phyloP scores from a whole-genome alignment of 2,797 vertebrate species.

The Astyanax mexicanus region DNA sequence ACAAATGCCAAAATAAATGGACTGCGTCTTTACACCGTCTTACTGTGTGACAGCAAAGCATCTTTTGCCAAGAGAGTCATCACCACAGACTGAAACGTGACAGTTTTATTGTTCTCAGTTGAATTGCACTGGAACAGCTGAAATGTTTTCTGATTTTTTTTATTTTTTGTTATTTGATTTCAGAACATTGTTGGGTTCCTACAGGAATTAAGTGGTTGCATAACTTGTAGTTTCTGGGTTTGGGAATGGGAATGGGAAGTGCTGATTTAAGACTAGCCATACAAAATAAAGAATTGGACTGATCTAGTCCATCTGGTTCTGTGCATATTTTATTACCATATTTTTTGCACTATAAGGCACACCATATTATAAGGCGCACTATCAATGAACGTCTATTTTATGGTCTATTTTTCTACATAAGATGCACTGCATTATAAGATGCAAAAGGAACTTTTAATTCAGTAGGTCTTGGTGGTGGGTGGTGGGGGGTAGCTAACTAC shows the following conservation, averaged over 20 bases:
- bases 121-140: neutral
- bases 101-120: slow-evolving; percentile 1
- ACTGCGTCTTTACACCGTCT: neutral
- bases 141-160: slow-evolving; percentile 4
- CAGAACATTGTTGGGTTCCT: neutral
- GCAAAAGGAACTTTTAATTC: no score
- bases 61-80: neutral
- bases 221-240: neutral
- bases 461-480: no score
- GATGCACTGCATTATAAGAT: no score
- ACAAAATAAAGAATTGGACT: no score
- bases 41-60: neutral
- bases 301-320: no score
- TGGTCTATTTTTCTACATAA: no score
- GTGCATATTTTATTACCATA: no score
- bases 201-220: neutral
- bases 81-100: slow-evolving; percentile 3
- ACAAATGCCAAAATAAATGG: neutral
- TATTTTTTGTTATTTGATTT: neutral
- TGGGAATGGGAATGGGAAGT: no score
- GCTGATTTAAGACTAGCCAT: neutral
- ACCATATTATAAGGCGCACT: no score
- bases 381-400: no score
- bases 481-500: no score
- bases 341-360: no score